Percentiles rank a stretch among this genome's conserved stretches.
Conservation (phyloP, 1,140 invertebrate genomes). For the Drosophila melanica region DNA sequence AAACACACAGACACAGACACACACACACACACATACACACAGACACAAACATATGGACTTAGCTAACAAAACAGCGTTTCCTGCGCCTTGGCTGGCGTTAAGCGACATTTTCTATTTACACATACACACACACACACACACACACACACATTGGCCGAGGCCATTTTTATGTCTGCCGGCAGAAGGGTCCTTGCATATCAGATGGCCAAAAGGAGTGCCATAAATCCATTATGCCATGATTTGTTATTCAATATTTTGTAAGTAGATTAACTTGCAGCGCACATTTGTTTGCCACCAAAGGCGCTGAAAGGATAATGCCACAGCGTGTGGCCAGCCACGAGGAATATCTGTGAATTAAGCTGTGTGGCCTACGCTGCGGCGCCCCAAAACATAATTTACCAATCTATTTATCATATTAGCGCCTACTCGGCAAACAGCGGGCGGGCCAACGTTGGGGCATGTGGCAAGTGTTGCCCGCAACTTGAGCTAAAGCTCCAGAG, state of each 20-base stretch:
- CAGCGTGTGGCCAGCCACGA: conserved; percentile 33
- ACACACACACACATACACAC: neutral
- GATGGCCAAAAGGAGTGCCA: conserved; percentile 71
- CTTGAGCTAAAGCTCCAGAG: conserved; percentile 7
- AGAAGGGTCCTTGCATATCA: conserved; percentile 60
- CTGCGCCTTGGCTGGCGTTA: conserved; percentile 33
- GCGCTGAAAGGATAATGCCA: conserved; percentile 68
- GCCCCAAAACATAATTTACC: conserved; percentile 72
- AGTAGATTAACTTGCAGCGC: conserved; percentile 81
- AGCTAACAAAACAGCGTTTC: conserved; percentile 21
- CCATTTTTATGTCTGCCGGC: conserved; percentile 66
- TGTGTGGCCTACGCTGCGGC: conserved; percentile 28
- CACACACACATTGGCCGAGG: conserved; percentile 17
- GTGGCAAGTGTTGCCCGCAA: conserved; percentile 4
- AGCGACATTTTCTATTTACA: conserved; percentile 73
- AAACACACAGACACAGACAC: conserved; percentile 31
- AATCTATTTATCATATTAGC: conserved; percentile 83
- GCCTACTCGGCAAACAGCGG: conserved; percentile 44
- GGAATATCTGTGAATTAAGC: conserved; percentile 61
- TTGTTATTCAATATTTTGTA: conserved; percentile 84
- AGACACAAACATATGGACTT: neutral
- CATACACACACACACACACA: conserved; percentile 39
- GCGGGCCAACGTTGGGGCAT: conserved; percentile 3
- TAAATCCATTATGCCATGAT: conserved; percentile 83
- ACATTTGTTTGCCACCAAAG: conserved; percentile 67